Conservation (phyloP, 2,888 invertebrate species). For the Schizotus pectinicornis region DNA sequence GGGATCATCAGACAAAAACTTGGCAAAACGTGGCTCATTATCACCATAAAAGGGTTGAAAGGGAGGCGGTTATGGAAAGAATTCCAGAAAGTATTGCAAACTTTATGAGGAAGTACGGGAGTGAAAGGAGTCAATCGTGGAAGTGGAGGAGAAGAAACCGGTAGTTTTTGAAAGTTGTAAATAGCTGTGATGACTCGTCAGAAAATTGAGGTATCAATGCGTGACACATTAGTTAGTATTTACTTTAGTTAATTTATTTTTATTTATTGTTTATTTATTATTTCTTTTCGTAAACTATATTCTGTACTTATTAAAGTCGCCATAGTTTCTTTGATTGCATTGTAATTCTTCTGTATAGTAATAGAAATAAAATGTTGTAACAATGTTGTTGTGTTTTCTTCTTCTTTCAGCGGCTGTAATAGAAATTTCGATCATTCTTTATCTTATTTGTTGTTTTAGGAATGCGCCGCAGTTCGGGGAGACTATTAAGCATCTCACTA, state of each 20-base stretch:
- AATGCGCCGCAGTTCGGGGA: slow-evolving; percentile 61
- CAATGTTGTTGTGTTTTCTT: slow-evolving; percentile 13
- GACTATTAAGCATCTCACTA: slow-evolving; percentile 65
- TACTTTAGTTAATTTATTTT: slow-evolving; percentile 17
- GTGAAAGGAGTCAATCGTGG: slow-evolving; percentile 52
- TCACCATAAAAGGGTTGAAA: slow-evolving; percentile 37
- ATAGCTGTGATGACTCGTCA: slow-evolving; percentile 19
- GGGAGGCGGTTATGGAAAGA: slow-evolving; percentile 27
- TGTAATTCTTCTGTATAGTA: slow-evolving; percentile 14
- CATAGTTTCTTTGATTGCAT: slow-evolving; percentile 8
- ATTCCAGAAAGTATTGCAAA: slow-evolving; percentile 45
- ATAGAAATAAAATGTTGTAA: slow-evolving; percentile 18
- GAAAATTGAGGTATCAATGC: slow-evolving; percentile 16
- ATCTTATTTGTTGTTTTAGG: slow-evolving; percentile 44
- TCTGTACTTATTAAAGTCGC: slow-evolving; percentile 5
- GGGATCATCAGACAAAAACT: slow-evolving; percentile 64
- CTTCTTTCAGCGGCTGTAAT: not conserved
- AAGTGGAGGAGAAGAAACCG: slow-evolving; percentile 46
- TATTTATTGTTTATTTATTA: slow-evolving; percentile 25
- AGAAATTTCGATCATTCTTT: not conserved
- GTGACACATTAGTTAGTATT: slow-evolving; percentile 1
- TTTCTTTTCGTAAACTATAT: too few relatives aligned
- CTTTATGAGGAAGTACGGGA: slow-evolving; percentile 54
- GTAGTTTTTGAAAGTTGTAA: slow-evolving; percentile 13
- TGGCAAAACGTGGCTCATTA: slow-evolving; percentile 59